Base-by-base conservation (phyloP, 1,140 invertebrate species). In the Geopemphigus sp. region DNA sequence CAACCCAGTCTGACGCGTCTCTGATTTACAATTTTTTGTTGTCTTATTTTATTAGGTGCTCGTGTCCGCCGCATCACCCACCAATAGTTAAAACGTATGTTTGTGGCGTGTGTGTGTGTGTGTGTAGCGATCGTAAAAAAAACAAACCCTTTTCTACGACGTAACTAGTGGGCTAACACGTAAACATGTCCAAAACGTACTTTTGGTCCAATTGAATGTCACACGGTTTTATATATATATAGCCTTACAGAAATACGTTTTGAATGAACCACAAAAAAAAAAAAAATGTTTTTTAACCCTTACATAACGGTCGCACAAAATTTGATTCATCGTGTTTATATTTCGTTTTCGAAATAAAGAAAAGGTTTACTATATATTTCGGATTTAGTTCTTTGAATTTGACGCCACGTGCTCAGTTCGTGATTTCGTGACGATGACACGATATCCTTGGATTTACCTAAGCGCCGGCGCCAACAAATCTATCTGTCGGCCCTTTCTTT, bases 361-460 rank as follows among this genome's bases (percentile, higher is more conserved):
- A 57, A 56, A 32, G 26, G 29, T 45, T 59, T 47, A 12, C 32
- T 61, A 24, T 76, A 45, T 17, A 19, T n/a, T 19, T 12, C 8
- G 17, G 22, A 59, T 63, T 61, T 39, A 39, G 8, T 39, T 78
- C 45, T 78, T 78, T 50, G 39, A 63, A 63, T 29, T 72, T 24
- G 5, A 24, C 17, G 19, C 57, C 15, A 26, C 39, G 14, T 26
- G 72, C n/a, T 68, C 22, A 22, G 29, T 63, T 29, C 15, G 19
- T 47, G 57, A 61, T 47, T 78, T 78, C 74, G 74, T 78, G 74
- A 78, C 74, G 74, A 78, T 63, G 29, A n/a, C 57, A 78, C 10
- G 22, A n/a, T 61, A 63, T 61, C 74, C 11, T 61, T 78, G 74
- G 74, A 78, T 78, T 78, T 63, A 57, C 15, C 15, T 57, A 29